These are phyloP conservation scores for Drosophila emarginata DNA, from an alignment of 2,888 invertebrate species.

Conservation along the genomic window DNA sequence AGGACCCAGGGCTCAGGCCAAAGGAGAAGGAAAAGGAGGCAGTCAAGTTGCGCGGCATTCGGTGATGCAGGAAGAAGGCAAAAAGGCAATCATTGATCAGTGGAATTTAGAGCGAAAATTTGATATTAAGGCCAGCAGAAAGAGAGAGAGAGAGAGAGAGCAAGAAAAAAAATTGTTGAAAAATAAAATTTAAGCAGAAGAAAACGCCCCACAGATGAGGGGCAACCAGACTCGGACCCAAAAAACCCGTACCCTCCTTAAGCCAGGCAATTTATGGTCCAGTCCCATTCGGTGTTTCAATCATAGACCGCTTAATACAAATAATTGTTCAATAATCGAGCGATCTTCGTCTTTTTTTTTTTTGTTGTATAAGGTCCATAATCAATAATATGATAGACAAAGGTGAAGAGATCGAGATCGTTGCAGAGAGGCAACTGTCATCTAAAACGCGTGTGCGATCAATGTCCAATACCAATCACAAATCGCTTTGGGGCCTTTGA, in stretches of 20 bases:
- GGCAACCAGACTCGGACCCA: not conserved
- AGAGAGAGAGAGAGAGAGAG: slow-evolving; percentile 25
- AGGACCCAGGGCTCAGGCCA: not conserved
- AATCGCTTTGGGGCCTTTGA: slow-evolving; percentile 74
- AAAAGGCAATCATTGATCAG: slow-evolving; percentile 79
- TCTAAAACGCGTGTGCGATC: slow-evolving; percentile 64
- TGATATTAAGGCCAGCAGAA: slow-evolving; percentile 69
- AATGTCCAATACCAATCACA: slow-evolving; percentile 72
- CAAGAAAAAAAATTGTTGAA: slow-evolving; percentile 31
- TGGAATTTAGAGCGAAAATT: slow-evolving; percentile 79
- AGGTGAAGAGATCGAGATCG: not conserved
- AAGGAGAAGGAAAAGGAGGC: not conserved
- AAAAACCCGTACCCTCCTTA: not conserved
- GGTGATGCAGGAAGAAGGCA: slow-evolving; percentile 49
- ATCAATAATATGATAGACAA: slow-evolving; percentile 77
- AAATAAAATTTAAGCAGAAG: slow-evolving; percentile 75
- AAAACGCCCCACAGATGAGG: slow-evolving; percentile 70
- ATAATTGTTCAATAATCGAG: slow-evolving; percentile 56
- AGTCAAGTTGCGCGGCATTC: slow-evolving; percentile 10
- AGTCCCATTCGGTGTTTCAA: slow-evolving; percentile 4
- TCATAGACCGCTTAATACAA: slow-evolving; percentile 63
- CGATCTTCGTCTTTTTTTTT: slow-evolving; percentile 54
- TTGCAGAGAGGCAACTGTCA: slow-evolving; percentile 36
- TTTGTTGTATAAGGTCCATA: slow-evolving; percentile 61
- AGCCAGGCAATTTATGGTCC: slow-evolving; percentile 6